Conservation (phyloP, 2,888 invertebrate genomes). For the Torymus auratus region DNA sequence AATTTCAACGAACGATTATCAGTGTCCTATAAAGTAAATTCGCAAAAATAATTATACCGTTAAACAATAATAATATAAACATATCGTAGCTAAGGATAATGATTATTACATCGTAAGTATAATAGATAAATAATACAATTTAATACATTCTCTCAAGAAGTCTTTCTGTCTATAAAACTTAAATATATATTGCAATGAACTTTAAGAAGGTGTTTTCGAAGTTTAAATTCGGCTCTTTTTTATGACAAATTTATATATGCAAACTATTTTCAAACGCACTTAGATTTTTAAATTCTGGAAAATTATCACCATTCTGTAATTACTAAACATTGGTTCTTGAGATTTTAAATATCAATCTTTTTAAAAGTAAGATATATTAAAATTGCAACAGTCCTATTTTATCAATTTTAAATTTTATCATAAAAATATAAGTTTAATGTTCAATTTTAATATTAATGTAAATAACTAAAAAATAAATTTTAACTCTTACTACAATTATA, state of each 20-base stretch:
- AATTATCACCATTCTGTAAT: background rate
- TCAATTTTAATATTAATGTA: too few relatives aligned
- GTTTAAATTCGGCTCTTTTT: background rate
- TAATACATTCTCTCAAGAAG: slow-evolving; percentile 21
- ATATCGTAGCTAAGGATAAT: slow-evolving; percentile 26
- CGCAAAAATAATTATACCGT: slow-evolving; percentile 1
- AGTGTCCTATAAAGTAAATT: slow-evolving; percentile 13
- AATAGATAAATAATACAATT: slow-evolving; percentile 32
- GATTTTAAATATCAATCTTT: too few relatives aligned
- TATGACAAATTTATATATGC: slow-evolving; percentile 1
- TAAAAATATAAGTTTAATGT: too few relatives aligned
- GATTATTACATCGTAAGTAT: slow-evolving; percentile 21
- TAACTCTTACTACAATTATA: too few relatives aligned
- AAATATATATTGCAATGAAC: too few relatives aligned
- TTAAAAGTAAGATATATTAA: too few relatives aligned
- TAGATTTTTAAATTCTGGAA: slow-evolving; percentile 4
- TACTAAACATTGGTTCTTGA: background rate
- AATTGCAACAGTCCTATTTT: too few relatives aligned
- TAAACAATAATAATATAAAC: slow-evolving; percentile 35
- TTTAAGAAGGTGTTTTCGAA: background rate
- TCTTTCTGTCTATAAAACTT: slow-evolving; percentile 6
- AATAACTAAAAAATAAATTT: too few relatives aligned
- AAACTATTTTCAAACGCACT: background rate
- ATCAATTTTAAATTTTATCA: too few relatives aligned
- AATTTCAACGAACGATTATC: slow-evolving; percentile 11